These are phyloP conservation scores for Picathartes gymnocephalus DNA, from an alignment of 2,113 vertebrate genomes.

Conservation along the genomic window DNA sequence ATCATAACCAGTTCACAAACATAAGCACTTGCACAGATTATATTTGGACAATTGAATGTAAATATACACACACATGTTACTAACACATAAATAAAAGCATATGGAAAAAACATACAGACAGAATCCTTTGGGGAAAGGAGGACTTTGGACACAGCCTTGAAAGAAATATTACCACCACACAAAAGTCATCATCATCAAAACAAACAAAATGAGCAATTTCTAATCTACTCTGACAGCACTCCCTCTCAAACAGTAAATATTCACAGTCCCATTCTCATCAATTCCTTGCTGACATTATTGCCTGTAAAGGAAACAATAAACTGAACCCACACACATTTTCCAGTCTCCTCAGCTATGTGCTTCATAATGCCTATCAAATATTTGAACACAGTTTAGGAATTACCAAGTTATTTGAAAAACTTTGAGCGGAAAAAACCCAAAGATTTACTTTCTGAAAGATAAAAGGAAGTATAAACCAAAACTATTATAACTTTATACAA, in stretches of 20 bases:
- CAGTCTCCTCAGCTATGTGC: neutral
- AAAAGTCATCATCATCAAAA: neutral
- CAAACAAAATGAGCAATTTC: slow-evolving; percentile 17
- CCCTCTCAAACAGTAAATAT: slow-evolving; percentile 52
- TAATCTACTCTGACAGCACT: slow-evolving; percentile 28
- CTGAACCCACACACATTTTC: neutral
- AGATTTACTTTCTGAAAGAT: neutral
- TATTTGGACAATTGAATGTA: neutral
- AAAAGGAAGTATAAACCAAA: neutral
- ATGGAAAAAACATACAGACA: neutral
- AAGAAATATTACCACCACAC: neutral
- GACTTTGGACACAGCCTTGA: neutral
- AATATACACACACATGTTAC: neutral
- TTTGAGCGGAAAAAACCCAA: neutral
- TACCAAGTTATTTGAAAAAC: neutral
- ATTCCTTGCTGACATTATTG: neutral
- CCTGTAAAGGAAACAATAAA: neutral
- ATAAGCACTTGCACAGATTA: neutral
- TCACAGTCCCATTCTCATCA: neutral
- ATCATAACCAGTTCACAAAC: neutral
- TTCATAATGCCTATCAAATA: neutral
- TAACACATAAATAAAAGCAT: neutral
- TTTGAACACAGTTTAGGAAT: neutral
- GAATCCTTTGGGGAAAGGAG: neutral
- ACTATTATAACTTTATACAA: neutral